phyloP scores from a whole-genome alignment of 2,113 vertebrate genomes.

The Argyrosomus japonicus region DNA sequence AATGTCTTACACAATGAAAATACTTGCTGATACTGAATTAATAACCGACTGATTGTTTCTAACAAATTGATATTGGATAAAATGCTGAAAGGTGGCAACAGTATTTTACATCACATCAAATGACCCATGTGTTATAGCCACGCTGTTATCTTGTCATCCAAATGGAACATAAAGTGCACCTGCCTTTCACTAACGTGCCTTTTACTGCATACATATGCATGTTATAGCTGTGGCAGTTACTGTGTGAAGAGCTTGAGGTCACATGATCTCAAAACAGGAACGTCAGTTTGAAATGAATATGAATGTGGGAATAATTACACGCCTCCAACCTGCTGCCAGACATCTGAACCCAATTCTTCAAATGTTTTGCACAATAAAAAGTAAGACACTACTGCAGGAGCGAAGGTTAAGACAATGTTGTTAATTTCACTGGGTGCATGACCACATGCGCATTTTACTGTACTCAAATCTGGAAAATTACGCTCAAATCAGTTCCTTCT shows the following conservation, averaged over 20 bases:
- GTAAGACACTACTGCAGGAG: not conserved
- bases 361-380: constrained; percentile 7
- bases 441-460: not conserved
- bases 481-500: constrained; percentile 6
- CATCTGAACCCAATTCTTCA: constrained; percentile 44
- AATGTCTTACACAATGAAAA: not conserved
- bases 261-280: constrained; percentile 21
- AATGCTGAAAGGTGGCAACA: not conserved
- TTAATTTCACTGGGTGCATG: not conserved
- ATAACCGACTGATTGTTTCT: not conserved
- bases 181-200: not conserved
- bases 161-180: not conserved
- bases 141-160: not conserved
- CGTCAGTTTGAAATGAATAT: constrained; percentile 25
- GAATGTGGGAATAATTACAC: constrained; percentile 57
- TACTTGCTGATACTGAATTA: not conserved
- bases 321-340: constrained; percentile 37
- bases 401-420: not conserved
- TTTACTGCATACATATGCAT: not conserved
- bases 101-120: not conserved
- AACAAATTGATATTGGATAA: not conserved
- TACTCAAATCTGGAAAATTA: not conserved
- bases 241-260: not conserved
- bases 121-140: not conserved
- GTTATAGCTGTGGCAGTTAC: not conserved